phyloP scores from a whole-genome alignment of 2,113 vertebrate species.

The Lepidothrix coronata region DNA sequence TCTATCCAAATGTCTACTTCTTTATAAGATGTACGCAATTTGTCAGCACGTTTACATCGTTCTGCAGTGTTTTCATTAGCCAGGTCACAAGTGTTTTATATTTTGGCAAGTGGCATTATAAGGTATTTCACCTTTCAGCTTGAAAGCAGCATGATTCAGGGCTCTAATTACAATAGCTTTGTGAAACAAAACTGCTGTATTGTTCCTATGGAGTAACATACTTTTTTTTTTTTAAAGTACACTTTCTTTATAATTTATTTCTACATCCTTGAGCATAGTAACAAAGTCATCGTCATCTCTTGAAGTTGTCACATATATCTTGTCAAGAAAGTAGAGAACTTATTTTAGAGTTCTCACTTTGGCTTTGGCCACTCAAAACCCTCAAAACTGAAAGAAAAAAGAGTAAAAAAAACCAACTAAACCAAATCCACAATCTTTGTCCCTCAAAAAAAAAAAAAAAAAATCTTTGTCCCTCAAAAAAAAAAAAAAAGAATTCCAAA shows the following conservation, averaged over 20 bases:
- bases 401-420: background rate
- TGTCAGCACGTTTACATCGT: background rate
- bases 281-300: background rate
- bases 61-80: background rate
- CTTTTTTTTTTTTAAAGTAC: background rate
- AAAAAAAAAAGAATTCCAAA: background rate
- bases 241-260: background rate
- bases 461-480: fast-evolving
- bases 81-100: background rate
- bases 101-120: background rate
- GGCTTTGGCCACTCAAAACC: background rate
- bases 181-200: background rate
- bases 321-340: background rate
- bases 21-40: background rate
- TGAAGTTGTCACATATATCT: background rate
- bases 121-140: background rate
- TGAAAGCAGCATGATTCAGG: background rate
- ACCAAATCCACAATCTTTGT: fast-evolving
- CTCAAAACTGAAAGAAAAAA: background rate
- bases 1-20: background rate
- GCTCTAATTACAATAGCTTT: background rate
- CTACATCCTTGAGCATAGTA: background rate
- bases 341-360: background rate
- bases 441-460: background rate
- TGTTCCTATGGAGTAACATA: background rate